phyloP scores from a whole-genome alignment of 2,888 invertebrate species.

The Agriopis leucophaearia region DNA sequence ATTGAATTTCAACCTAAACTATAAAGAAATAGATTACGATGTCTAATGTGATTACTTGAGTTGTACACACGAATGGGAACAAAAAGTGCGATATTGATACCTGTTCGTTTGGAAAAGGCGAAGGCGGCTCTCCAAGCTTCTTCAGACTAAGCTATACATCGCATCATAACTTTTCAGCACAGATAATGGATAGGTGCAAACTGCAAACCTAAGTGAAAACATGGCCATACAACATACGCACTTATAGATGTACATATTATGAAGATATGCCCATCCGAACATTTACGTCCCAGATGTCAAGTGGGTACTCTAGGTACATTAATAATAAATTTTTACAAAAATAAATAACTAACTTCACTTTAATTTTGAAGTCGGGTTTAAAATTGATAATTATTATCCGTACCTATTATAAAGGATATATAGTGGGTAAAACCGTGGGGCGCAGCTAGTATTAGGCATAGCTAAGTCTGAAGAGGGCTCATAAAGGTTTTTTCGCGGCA shows the following conservation, averaged over 20 bases:
- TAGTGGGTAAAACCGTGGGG: no score
- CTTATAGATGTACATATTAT: no score
- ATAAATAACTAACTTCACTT: no score
- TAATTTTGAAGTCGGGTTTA: no score
- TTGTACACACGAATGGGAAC: conserved; percentile 41
- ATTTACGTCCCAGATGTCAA: no score
- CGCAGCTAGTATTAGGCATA: background rate
- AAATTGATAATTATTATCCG: no score
- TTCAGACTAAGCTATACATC: conserved; percentile 5
- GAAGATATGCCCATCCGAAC: no score
- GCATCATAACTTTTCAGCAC: background rate
- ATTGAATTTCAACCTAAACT: conserved; percentile 26
- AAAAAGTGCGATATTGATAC: conserved; percentile 56
- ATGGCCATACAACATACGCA: no score
- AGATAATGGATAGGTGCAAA: background rate
- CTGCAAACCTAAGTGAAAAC: no score
- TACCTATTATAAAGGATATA: no score
- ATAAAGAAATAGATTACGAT: conserved; percentile 6
- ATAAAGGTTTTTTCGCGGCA: conserved; percentile 43
- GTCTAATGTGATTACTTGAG: conserved; percentile 24
- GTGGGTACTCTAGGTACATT: no score
- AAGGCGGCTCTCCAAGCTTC: conserved; percentile 33
- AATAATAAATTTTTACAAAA: no score
- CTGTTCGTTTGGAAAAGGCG: conserved; percentile 50
- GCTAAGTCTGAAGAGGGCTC: background rate